Conservation (phyloP, 2,797 vertebrate species). For the Sebastes iracundus region DNA sequence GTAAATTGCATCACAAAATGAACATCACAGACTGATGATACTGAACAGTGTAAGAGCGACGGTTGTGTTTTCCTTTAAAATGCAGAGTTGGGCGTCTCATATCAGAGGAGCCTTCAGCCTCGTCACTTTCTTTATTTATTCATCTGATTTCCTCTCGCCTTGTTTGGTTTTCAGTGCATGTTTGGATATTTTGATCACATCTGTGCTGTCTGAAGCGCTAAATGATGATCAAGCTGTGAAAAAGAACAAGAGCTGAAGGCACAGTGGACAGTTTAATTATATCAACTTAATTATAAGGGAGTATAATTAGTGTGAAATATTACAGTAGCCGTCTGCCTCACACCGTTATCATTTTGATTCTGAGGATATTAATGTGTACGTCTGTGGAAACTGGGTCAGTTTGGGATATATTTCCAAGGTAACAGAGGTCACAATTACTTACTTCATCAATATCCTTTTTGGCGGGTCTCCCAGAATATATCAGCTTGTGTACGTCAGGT, state of each 20-base stretch:
- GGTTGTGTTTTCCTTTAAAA: not conserved
- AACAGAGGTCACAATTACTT: slow-evolving; percentile 40
- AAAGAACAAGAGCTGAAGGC: slow-evolving; percentile 37
- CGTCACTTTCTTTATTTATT: not conserved
- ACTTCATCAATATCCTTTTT: slow-evolving; percentile 54
- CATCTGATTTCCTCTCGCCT: not conserved
- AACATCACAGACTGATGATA: not conserved
- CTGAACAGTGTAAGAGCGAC: not conserved
- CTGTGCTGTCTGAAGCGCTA: slow-evolving; percentile 27
- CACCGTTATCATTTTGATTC: slow-evolving; percentile 32
- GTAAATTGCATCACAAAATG: not conserved
- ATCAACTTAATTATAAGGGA: slow-evolving; percentile 47
- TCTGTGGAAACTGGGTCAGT: slow-evolving; percentile 47
- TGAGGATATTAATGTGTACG: slow-evolving; percentile 32
- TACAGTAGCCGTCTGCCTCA: not conserved
- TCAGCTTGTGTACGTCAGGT: slow-evolving; percentile 29
- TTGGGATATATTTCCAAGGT: slow-evolving; percentile 38
- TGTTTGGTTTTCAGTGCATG: slow-evolving; percentile 18
- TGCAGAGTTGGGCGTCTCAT: slow-evolving; percentile 1
- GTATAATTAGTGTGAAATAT: slow-evolving; percentile 60
- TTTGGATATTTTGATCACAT: slow-evolving; percentile 35
- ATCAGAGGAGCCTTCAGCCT: not conserved
- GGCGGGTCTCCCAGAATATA: slow-evolving; percentile 53
- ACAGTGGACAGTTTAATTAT: slow-evolving; percentile 52
- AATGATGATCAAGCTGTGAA: slow-evolving; percentile 39